A percentile compares a stretch with the other conserved stretches of the same genome.
Conservation (phyloP, 2,113 vertebrate genomes). For the Alligator sinensis region DNA sequence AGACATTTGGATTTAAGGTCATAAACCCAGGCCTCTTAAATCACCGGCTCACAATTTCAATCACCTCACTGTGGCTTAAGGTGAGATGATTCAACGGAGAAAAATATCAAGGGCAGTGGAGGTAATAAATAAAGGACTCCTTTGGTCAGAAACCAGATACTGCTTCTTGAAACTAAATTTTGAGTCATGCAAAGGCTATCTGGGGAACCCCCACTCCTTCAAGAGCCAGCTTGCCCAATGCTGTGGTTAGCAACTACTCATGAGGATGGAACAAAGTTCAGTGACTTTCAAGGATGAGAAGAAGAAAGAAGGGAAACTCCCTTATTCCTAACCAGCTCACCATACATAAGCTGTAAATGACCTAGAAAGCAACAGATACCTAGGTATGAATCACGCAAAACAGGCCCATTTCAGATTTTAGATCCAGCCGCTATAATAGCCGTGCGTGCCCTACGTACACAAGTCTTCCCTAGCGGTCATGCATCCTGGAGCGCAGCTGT, state of each 20-base stretch:
- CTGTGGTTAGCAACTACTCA: background rate
- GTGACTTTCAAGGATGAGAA: background rate
- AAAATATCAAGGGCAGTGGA: background rate
- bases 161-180: background rate
- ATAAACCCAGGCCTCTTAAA: conserved; percentile 1
- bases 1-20: background rate
- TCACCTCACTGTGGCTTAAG: background rate
- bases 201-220: background rate
- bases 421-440: background rate
- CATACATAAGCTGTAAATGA: accelerated
- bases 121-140: conserved; percentile 6
- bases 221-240: background rate
- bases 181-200: background rate
- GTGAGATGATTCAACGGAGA: background rate
- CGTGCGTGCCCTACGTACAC: background rate
- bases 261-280: background rate
- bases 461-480: background rate
- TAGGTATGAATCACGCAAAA: background rate
- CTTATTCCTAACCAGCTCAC: background rate
- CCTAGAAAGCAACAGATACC: background rate
- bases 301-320: background rate
- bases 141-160: background rate
- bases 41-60: conserved; percentile 4
- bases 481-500: background rate
- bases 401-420: background rate